Conservation (phyloP, 1,140 invertebrate species). For the Brachionus rubens region DNA sequence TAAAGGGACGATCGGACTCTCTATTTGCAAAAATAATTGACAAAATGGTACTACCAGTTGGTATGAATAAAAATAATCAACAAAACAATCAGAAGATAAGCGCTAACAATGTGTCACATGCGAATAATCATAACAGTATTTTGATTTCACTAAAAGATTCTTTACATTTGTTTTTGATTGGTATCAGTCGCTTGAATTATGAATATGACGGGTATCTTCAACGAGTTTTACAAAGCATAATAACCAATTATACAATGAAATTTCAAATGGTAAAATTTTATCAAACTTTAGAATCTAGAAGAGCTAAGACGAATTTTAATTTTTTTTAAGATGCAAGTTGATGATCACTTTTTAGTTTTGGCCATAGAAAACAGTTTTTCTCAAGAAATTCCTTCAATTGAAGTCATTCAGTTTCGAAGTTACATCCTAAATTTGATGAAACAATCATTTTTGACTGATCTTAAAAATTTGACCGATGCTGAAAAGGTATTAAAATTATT, state of each 20-base stretch:
- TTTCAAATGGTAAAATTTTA: slow-evolving; percentile 29
- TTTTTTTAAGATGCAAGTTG: slow-evolving; percentile 20
- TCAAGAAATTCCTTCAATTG: not conserved
- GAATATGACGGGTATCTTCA: slow-evolving; percentile 43
- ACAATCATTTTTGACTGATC: slow-evolving; percentile 6
- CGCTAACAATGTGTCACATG: not conserved
- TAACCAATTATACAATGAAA: slow-evolving; percentile 32
- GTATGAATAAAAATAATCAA: not conserved
- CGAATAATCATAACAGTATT: slow-evolving; percentile 39
- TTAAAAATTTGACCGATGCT: not conserved
- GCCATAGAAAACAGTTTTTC: slow-evolving; percentile 7
- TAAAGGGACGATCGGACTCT: slow-evolving; percentile 39
- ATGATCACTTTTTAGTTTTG: slow-evolving; percentile 37
- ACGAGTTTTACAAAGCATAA: slow-evolving; percentile 36
- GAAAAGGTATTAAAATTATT: slow-evolving; percentile 30
- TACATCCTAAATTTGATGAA: slow-evolving; percentile 25
- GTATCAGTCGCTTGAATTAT: slow-evolving; percentile 37
- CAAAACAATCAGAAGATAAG: not conserved
- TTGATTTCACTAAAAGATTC: slow-evolving; percentile 38
- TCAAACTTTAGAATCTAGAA: too few relatives aligned
- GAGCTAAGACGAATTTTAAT: not conserved
- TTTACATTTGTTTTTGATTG: slow-evolving; percentile 34
- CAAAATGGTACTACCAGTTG: slow-evolving; percentile 4
- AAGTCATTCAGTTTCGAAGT: not conserved
- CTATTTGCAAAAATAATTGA: slow-evolving; percentile 41